These are phyloP conservation scores for Dendrocincla fuliginosa DNA, from an alignment of 2,797 vertebrate species.

Conservation along the genomic window DNA sequence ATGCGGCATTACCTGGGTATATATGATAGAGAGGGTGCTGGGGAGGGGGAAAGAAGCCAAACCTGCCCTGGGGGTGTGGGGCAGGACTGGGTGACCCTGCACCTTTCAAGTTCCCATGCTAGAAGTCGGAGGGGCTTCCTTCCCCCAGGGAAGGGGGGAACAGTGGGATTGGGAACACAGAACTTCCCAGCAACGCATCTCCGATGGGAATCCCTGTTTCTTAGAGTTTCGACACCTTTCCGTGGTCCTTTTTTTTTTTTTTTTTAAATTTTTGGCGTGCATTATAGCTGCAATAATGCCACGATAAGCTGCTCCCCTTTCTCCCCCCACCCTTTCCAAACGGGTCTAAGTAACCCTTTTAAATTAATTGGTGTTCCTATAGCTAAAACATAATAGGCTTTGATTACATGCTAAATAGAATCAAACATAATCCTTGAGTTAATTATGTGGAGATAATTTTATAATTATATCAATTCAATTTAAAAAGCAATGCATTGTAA, in stretches of 20 bases:
- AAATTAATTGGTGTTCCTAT: constrained; percentile 82
- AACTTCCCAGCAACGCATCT: not conserved
- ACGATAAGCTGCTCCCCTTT: not conserved
- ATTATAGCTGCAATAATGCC: not conserved
- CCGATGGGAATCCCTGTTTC: not conserved
- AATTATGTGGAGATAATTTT: constrained; percentile 85
- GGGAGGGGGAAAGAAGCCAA: not conserved
- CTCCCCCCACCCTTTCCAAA: constrained; percentile 11
- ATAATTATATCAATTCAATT: constrained; percentile 84
- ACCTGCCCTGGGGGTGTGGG: not conserved
- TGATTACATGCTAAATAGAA: constrained; percentile 83
- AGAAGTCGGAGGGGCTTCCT: not conserved
- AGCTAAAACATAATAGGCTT: constrained; percentile 83
- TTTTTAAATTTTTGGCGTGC: not conserved
- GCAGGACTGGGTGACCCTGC: not conserved
- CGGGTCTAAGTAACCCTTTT: constrained; percentile 74
- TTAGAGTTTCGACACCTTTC: not conserved
- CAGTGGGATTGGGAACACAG: not conserved
- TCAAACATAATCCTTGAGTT: constrained; percentile 82
- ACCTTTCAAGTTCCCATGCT: not conserved
- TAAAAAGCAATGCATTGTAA: constrained; percentile 76
- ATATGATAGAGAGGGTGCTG: not conserved
- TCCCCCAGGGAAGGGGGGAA: not conserved
- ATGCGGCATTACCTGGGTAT: not conserved
- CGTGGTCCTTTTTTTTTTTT: not conserved